Evolutionary conservation across 2,797 vertebrate genomes (phyloP).

Genomic region (Schizopygopsis pylzovi): DNA sequence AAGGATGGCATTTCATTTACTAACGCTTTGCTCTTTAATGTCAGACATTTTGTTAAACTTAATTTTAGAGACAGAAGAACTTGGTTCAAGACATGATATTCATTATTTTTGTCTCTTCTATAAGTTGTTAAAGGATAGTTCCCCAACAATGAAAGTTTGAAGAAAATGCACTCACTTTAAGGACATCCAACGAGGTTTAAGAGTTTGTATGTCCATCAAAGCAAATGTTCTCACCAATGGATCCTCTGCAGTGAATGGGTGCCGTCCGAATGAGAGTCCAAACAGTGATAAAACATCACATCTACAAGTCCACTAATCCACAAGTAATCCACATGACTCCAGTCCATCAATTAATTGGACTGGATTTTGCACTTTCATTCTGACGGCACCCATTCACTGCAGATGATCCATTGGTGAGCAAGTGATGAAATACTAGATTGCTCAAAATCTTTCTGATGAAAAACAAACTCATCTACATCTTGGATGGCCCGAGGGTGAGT

Average conservation of each 20-base stretch:
- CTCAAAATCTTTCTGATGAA: not conserved
- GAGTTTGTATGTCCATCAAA: not conserved
- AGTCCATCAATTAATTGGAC: not conserved
- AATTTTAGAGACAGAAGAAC: not conserved
- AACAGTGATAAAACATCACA: not conserved
- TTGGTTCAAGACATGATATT: not conserved
- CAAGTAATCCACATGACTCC: not conserved
- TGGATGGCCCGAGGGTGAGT: not conserved
- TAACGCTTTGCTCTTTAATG: not conserved
- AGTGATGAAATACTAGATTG: not conserved
- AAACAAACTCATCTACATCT: not conserved
- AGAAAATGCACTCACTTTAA: not conserved
- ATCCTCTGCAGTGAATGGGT: not conserved
- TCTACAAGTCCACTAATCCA: not conserved
- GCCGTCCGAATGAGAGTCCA: not conserved
- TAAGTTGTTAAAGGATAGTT: not conserved
- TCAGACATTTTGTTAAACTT: not conserved
- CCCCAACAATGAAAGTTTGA: not conserved
- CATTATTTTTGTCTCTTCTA: not conserved
- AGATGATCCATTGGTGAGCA: not conserved
- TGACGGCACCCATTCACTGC: not conserved
- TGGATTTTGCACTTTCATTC: not conserved
- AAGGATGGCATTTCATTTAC: constrained; percentile 1
- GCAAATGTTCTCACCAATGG: not conserved
- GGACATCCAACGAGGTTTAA: not conserved